Percentiles rank a stretch among this genome's conserved stretches.
Evolutionary conservation across 2,797 vertebrate species (phyloP).

Genomic region (Champsocephalus esox): DNA sequence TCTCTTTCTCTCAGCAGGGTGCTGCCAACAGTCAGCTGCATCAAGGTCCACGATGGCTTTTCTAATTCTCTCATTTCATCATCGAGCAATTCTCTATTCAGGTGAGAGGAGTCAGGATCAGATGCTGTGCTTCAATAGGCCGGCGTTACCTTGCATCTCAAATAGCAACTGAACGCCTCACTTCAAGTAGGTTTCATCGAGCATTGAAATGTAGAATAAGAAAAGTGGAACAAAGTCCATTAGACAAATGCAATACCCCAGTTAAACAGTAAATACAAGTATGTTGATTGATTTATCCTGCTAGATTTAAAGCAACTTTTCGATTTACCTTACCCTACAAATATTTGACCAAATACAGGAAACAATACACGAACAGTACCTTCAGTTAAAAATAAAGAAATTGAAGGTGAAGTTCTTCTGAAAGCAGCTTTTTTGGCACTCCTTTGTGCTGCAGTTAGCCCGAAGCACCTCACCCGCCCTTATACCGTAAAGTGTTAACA

Average conservation of each 20-base stretch:
- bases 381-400: no score
- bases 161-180: conserved; percentile 28
- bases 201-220: background rate
- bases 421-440: no score
- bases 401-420: no score
- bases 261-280: background rate
- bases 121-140: conserved; percentile 26
- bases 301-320: no score
- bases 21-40: conserved; percentile 50
- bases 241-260: background rate
- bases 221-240: background rate
- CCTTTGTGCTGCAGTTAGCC: no score
- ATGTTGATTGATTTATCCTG: background rate
- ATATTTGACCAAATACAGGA: no score
- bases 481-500: no score
- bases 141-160: conserved; percentile 53
- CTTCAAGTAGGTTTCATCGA: background rate
- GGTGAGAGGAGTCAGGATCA: conserved; percentile 48
- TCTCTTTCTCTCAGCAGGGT: conserved; percentile 20
- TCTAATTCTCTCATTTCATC: conserved; percentile 47
- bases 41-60: conserved; percentile 37
- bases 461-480: no score
- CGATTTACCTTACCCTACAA: no score
- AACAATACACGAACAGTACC: no score
- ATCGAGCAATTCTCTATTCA: conserved; percentile 31